A percentile compares a stretch with the other conserved stretches of the same genome.
These are phyloP conservation scores for Drusus annulatus DNA, from an alignment of 1,140 invertebrate species.

Conservation along the genomic window DNA sequence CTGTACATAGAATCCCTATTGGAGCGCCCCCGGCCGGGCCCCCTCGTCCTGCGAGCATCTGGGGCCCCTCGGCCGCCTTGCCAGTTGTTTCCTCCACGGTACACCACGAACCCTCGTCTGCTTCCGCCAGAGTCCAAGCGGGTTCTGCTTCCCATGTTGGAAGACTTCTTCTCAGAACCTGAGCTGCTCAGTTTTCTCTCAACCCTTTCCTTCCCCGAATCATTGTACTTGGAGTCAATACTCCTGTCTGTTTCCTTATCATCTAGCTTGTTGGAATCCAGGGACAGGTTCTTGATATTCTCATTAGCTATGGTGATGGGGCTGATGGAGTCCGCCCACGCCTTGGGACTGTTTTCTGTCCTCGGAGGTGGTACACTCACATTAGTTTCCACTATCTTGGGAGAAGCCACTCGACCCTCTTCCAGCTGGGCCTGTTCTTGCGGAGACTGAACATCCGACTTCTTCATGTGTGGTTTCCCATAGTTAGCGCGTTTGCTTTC, in stretches of 20 bases:
- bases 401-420: slow-evolving; percentile 2
- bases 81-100: slow-evolving; percentile 68
- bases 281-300: slow-evolving; percentile 11
- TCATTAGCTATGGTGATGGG: slow-evolving; percentile 59
- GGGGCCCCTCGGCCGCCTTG: slow-evolving; percentile 64
- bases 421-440: slow-evolving; percentile 29
- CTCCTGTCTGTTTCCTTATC: slow-evolving; percentile 50
- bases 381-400: slow-evolving; percentile 26
- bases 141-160: slow-evolving; percentile 48
- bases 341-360: slow-evolving; percentile 62
- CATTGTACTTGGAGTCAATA: slow-evolving; percentile 50
- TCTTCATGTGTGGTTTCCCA: slow-evolving; percentile 38
- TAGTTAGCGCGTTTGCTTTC: slow-evolving; percentile 47
- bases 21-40: slow-evolving; percentile 63
- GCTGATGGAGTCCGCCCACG: slow-evolving; percentile 67
- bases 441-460: slow-evolving; percentile 28
- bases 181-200: slow-evolving; percentile 71
- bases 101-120: slow-evolving; percentile 65
- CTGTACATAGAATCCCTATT: slow-evolving; percentile 56
- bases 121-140: slow-evolving; percentile 60
- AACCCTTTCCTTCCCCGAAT: slow-evolving; percentile 64
- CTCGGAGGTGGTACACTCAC: not conserved
- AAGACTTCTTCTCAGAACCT: slow-evolving; percentile 68
- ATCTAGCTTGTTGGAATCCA: slow-evolving; percentile 44
- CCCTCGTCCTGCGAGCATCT: slow-evolving; percentile 63